phyloP scores from a whole-genome alignment of 2,113 vertebrate genomes.

The Petroica traversi region DNA sequence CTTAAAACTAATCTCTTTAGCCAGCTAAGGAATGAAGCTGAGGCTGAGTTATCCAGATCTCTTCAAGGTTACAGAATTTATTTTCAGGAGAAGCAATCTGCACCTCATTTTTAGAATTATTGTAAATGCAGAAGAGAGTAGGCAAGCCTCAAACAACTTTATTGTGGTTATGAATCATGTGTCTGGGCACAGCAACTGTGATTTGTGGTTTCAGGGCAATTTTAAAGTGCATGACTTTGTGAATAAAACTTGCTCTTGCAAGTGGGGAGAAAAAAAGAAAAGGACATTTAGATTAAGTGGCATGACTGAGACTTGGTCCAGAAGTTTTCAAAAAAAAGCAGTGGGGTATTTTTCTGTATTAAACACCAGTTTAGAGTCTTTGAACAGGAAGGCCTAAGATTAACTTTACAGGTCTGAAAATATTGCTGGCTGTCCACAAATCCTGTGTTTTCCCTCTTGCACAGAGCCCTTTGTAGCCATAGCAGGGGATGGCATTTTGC shows the following conservation, averaged over 20 bases:
- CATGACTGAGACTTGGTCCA: not conserved
- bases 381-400: not conserved
- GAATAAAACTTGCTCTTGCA: not conserved
- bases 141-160: not conserved
- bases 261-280: fast-evolving
- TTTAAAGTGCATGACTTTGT: not conserved
- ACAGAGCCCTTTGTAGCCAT: not conserved
- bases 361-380: not conserved
- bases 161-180: not conserved
- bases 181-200: not conserved
- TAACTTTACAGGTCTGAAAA: not conserved
- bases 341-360: not conserved
- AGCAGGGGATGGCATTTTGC: not conserved
- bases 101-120: not conserved
- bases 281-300: not conserved
- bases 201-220: not conserved
- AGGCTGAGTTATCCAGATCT: not conserved
- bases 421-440: not conserved
- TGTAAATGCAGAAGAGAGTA: not conserved
- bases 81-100: not conserved
- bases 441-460: not conserved
- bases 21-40: not conserved
- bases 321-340: not conserved
- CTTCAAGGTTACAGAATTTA: not conserved
- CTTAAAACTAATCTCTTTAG: not conserved